Percentiles rank a stretch among this genome's conserved stretches.
These are phyloP conservation scores for Sphaerophoria rueppellii DNA, from an alignment of 2,888 invertebrate genomes.

Conservation along the genomic window DNA sequence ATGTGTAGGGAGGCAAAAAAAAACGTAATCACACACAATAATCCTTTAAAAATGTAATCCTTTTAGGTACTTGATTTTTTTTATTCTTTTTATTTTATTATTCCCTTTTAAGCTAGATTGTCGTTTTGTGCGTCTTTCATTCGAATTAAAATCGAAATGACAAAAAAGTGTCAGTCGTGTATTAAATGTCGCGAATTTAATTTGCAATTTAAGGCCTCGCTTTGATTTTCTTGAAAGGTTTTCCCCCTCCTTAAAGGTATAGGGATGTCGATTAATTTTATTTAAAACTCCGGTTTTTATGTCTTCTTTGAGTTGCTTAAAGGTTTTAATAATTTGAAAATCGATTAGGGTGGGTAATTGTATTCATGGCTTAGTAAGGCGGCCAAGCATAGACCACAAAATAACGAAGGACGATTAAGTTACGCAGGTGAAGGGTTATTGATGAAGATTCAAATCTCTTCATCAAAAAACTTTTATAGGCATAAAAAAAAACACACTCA, in stretches of 20 bases:
- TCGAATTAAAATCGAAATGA: constrained; percentile 55
- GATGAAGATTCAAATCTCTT: not conserved
- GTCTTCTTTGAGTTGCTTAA: too few species aligned
- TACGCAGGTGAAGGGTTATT: too few species aligned
- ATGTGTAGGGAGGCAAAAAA: constrained; percentile 23
- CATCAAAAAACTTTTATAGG: not conserved
- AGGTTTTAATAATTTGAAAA: too few species aligned
- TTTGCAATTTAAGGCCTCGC: constrained; percentile 52
- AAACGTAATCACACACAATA: constrained; percentile 70
- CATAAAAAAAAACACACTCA: not conserved
- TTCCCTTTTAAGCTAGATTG: not conserved
- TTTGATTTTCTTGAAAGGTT: constrained; percentile 25
- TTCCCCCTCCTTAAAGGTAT: not conserved
- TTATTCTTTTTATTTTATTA: constrained; percentile 43
- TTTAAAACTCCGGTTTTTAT: too few species aligned
- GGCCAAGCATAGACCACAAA: too few species aligned
- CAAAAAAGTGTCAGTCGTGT: constrained; percentile 63
- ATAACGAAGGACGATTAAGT: too few species aligned
- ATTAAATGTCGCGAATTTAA: constrained; percentile 69
- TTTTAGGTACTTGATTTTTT: constrained; percentile 63
- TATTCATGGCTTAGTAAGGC: too few species aligned
- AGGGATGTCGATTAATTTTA: too few species aligned
- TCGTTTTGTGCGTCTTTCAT: constrained; percentile 1
- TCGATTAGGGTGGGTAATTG: too few species aligned
- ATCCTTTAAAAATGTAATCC: constrained; percentile 73